Evolutionary conservation across 2,113 vertebrate species (phyloP).

Genomic region (Labeo rohita): DNA sequence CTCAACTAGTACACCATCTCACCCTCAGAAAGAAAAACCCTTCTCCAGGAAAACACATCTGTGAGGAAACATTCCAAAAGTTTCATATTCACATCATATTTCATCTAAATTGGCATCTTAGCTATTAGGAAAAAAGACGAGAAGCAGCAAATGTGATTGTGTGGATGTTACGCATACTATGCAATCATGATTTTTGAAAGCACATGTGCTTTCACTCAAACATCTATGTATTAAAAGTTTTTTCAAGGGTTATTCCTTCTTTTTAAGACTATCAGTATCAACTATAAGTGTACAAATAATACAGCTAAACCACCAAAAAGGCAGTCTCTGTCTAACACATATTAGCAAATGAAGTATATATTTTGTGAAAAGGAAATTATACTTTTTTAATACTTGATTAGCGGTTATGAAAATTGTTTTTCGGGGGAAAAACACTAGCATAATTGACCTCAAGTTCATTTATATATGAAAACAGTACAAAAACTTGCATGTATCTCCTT

Average conservation of each 20-base stretch:
- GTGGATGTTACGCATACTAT: background rate
- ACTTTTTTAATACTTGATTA: background rate
- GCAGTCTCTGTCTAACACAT: background rate
- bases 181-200: background rate
- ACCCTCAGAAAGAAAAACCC: constrained; percentile 41
- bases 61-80: constrained; percentile 28
- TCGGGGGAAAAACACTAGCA: background rate
- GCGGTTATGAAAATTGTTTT: background rate
- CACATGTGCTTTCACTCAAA: background rate
- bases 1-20: constrained; percentile 13
- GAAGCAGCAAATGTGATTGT: background rate
- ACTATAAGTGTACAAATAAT: background rate
- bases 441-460: background rate
- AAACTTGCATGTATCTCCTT: background rate
- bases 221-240: background rate
- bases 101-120: background rate
- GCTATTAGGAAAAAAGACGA: background rate
- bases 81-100: background rate
- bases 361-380: background rate
- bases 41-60: constrained; percentile 42
- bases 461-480: constrained; percentile 1
- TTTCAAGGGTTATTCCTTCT: background rate
- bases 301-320: background rate
- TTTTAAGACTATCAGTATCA: background rate
- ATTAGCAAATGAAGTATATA: background rate